A percentile compares a stretch with the other conserved stretches of the same genome.
phyloP scores from a whole-genome alignment of 2,113 vertebrate genomes.

The Albula glossodonta region DNA sequence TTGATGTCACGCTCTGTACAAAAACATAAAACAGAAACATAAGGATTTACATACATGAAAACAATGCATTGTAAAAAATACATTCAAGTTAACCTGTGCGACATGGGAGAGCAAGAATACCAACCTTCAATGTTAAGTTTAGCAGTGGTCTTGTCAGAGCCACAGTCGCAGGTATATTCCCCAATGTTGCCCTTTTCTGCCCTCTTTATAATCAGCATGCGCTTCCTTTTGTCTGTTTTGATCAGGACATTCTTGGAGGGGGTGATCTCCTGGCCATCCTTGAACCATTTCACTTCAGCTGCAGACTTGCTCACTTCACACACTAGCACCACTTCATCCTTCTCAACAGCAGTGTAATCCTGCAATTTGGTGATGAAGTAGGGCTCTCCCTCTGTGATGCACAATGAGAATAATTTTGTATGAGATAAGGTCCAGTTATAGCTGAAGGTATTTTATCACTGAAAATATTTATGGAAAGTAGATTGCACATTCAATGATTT shows the following conservation, averaged over 20 bases:
- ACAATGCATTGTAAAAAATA: neutral
- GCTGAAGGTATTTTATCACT: too few relatives aligned
- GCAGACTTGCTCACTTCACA: constrained; percentile 92
- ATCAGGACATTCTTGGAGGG: constrained; percentile 86
- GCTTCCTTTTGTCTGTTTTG: constrained; percentile 86
- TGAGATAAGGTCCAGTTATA: neutral
- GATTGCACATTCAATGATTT: too few relatives aligned
- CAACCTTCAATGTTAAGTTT: constrained; percentile 92
- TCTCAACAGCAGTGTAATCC: constrained; percentile 92
- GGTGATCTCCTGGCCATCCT: constrained; percentile 85
- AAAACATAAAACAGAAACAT: neutral
- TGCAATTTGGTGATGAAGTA: constrained; percentile 94
- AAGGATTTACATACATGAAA: neutral
- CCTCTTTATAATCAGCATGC: constrained; percentile 83
- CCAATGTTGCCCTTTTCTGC: constrained; percentile 82
- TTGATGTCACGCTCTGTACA: constrained; percentile 93
- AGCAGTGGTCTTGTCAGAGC: constrained; percentile 88
- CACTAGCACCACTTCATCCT: constrained; percentile 87
- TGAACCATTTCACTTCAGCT: constrained; percentile 90
- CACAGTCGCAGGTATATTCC: constrained; percentile 89
- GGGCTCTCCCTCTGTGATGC: constrained; percentile 86
- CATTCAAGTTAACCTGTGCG: too few relatives aligned
- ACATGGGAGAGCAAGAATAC: constrained; percentile 36
- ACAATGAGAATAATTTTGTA: neutral
- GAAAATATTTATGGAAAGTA: too few relatives aligned